These are phyloP conservation scores for Drosophila athabasca DNA, from an alignment of 1,140 invertebrate species.

Conservation along the genomic window DNA sequence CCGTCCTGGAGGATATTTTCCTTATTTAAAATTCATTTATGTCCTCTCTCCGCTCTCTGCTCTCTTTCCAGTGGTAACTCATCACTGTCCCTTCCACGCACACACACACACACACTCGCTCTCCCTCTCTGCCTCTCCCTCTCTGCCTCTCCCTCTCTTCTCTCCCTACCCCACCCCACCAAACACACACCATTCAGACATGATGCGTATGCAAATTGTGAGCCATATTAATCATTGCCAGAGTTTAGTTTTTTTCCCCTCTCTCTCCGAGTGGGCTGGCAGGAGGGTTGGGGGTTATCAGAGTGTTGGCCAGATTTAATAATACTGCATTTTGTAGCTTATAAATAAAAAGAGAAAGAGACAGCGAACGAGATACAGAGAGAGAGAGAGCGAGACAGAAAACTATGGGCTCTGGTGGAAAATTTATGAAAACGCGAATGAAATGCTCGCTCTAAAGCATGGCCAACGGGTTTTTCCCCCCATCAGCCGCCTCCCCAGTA, in stretches of 20 bases:
- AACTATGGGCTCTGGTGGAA: conserved; percentile 39
- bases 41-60: conserved; percentile 12
- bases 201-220: conserved; percentile 74
- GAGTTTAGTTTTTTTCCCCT: conserved; percentile 34
- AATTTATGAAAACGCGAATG: conserved; percentile 73
- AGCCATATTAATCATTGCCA: conserved; percentile 72
- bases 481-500: no score
- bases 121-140: not conserved
- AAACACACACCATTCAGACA: conserved; percentile 24
- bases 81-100: not conserved
- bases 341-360: conserved; percentile 66
- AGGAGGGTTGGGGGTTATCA: not conserved
- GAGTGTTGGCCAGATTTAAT: conserved; percentile 63
- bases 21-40: conserved; percentile 76
- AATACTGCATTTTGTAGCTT: conserved; percentile 72
- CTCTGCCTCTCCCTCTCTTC: not conserved
- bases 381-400: conserved; percentile 14
- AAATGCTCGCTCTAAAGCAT: conserved; percentile 39
- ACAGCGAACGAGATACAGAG: no score
- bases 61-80: not conserved
- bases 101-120: not conserved
- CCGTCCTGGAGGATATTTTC: conserved; percentile 40
- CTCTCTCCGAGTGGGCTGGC: not conserved
- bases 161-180: no score
- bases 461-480: no score